Evolutionary conservation across 2,113 vertebrate genomes (phyloP).

Genomic region (Phaethornis superciliosus): DNA sequence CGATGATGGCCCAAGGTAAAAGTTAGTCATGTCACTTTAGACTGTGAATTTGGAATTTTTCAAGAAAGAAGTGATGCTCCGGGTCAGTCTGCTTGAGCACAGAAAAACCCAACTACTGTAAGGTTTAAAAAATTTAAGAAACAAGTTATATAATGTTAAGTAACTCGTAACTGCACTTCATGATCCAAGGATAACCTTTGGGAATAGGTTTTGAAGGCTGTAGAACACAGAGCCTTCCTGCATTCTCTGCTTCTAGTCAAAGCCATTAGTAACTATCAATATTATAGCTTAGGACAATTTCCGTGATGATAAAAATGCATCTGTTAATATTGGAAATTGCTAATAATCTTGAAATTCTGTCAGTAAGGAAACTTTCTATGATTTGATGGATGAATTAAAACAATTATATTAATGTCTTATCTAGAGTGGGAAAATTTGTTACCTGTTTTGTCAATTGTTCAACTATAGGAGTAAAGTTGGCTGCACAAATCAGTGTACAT

Average conservation of each 20-base stretch:
- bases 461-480: background rate
- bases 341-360: background rate
- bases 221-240: background rate
- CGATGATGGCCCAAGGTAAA: background rate
- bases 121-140: background rate
- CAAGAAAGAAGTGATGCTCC: background rate
- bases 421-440: background rate
- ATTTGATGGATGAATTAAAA: background rate
- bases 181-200: background rate
- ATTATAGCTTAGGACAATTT: background rate
- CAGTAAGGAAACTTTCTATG: background rate
- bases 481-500: background rate
- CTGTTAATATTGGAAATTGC: background rate
- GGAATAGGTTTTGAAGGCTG: background rate
- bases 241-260: background rate
- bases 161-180: background rate
- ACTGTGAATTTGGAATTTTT: background rate
- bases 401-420: background rate
- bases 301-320: background rate
- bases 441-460: background rate
- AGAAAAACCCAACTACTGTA: background rate
- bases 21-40: background rate
- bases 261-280: background rate
- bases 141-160: background rate
- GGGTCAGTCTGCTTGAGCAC: background rate